Conservation (phyloP, 2,113 vertebrate species). For the Burhinus bistriatus region DNA sequence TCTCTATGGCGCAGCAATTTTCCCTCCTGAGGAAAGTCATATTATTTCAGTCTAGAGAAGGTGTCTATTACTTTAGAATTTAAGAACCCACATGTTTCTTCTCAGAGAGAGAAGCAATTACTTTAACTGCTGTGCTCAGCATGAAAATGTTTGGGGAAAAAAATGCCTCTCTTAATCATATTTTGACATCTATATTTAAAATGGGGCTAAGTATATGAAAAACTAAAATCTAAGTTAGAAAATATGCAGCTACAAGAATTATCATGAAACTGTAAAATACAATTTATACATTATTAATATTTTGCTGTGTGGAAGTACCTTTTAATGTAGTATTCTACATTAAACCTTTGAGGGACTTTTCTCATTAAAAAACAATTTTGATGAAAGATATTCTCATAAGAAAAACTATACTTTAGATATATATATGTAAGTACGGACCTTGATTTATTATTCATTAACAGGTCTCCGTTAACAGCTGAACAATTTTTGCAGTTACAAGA, state of each 20-base stretch:
- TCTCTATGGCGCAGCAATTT: slow-evolving; percentile 51
- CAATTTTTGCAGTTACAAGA: not conserved
- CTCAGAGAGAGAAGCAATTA: slow-evolving; percentile 53
- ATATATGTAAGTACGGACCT: not conserved
- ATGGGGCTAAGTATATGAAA: not conserved
- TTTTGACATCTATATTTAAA: slow-evolving; percentile 59
- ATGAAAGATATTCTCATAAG: not conserved
- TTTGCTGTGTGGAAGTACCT: not conserved
- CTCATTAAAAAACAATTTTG: not conserved
- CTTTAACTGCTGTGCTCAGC: slow-evolving; percentile 58
- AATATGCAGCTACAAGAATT: not conserved
- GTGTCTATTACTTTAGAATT: slow-evolving; percentile 64
- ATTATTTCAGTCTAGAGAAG: slow-evolving; percentile 57
- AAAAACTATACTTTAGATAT: not conserved
- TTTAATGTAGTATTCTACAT: not conserved
- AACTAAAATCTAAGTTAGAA: slow-evolving; percentile 16
- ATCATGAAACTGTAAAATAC: not conserved
- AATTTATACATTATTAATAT: not conserved
- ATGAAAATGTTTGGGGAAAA: slow-evolving; percentile 44
- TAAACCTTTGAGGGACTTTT: not conserved
- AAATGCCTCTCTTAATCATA: slow-evolving; percentile 45
- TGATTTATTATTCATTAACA: not conserved
- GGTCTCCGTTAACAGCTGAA: not conserved
- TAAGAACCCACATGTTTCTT: slow-evolving; percentile 61
- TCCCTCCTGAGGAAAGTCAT: slow-evolving; percentile 47